Conservation (phyloP, 2,888 invertebrate genomes). For the Stenodema calcarata region DNA sequence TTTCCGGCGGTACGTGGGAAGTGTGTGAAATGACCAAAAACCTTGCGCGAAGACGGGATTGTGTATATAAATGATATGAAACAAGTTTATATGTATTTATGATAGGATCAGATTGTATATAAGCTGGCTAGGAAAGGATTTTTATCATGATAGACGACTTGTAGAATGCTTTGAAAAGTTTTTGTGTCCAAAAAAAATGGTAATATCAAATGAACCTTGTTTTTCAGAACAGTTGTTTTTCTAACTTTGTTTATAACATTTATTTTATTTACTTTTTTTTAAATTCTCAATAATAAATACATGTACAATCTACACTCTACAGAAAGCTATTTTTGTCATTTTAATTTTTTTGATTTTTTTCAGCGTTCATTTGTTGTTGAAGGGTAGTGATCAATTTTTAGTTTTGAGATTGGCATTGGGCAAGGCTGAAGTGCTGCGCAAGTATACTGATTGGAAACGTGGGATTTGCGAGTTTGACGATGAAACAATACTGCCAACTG, state of each 20-base stretch:
- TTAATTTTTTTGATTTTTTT: too few relatives aligned
- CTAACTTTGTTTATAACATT: too few relatives aligned
- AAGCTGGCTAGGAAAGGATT: slow-evolving; percentile 51
- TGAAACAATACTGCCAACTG: background rate
- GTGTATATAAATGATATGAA: slow-evolving; percentile 34
- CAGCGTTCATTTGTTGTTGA: too few relatives aligned
- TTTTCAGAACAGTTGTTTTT: slow-evolving; percentile 20
- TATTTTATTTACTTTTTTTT: background rate
- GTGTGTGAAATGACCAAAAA: slow-evolving; percentile 47
- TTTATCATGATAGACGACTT: slow-evolving; percentile 28
- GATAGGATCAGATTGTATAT: slow-evolving; percentile 50
- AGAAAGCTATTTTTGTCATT: too few relatives aligned
- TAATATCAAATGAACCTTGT: background rate
- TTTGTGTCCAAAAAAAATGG: slow-evolving; percentile 4
- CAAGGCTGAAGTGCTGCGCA: too few relatives aligned
- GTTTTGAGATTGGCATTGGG: too few relatives aligned
- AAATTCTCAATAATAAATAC: background rate
- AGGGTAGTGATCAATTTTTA: too few relatives aligned
- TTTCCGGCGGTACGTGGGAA: too few relatives aligned
- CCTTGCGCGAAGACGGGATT: slow-evolving; percentile 24
- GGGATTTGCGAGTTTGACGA: background rate
- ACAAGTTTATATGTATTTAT: slow-evolving; percentile 50
- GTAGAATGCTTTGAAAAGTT: slow-evolving; percentile 14
- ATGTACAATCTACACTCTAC: background rate
- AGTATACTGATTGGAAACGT: background rate